Evolutionary conservation across 2,113 vertebrate genomes (phyloP).

Genomic region (Martes martes): DNA sequence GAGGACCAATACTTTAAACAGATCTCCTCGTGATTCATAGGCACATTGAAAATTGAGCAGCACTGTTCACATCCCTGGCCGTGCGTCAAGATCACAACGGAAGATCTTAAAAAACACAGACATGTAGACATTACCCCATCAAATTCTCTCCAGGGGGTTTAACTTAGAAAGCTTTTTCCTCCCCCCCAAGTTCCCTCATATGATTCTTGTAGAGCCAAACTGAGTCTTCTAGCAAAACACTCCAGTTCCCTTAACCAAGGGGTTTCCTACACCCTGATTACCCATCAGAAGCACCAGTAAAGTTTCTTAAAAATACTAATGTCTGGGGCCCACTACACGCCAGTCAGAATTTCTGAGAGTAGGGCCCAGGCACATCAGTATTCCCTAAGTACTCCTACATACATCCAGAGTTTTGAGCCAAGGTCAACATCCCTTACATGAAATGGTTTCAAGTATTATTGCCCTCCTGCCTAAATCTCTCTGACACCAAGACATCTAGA

Average conservation of each 20-base stretch:
- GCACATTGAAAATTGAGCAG: neutral
- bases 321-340: neutral
- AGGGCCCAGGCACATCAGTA: neutral
- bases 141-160: neutral
- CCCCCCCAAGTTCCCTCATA: neutral
- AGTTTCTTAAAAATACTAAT: neutral
- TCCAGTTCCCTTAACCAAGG: neutral
- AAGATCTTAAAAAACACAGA: neutral
- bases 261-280: neutral
- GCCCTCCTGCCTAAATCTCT: neutral
- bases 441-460: neutral
- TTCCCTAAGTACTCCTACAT: neutral
- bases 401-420: neutral
- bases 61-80: neutral
- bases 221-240: neutral
- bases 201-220: neutral
- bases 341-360: neutral
- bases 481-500: neutral
- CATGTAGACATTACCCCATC: neutral
- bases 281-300: neutral
- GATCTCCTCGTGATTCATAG: neutral
- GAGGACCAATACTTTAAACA: neutral
- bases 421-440: neutral
- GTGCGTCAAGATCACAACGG: neutral
- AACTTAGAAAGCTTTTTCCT: neutral